Base-by-base conservation (phyloP, 2,888 invertebrate genomes). In the Formica aserva region DNA sequence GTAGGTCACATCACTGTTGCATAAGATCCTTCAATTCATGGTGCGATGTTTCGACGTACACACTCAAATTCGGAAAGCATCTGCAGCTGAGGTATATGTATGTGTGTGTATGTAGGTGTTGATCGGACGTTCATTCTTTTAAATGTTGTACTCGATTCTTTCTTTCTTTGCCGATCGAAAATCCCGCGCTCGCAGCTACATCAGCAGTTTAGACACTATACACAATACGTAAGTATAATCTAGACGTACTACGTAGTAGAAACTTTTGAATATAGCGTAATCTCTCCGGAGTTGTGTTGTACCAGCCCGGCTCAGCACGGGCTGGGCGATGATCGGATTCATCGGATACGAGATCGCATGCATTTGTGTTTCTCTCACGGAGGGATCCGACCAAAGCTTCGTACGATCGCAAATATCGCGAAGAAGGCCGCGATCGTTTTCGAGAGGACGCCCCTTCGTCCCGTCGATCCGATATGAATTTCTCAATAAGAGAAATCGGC, bases 191-290 rank as follows among this genome's bases (percentile, higher is more conserved):
- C 90, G 89, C 87, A 90, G 86, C 91, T 91, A 91, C 87, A 87
- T 90, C 89, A 91, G 89, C 91, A 83, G 67, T 77, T 91, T 91
- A 90, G 89, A 92, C 87, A 91, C 91, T 91, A 92, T 89, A 91
- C 91, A 91, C 91, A 90, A 91, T 92, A 91, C 87, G 88, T 88
- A 89, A 83, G 89, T 91, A 90, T 90, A 77, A 91, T 91, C 92
- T 92, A 92, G 91, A 91, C 91, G 91, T 91, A 90, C 91, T 92
- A 93, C 89, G 86, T 89, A 93, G 92, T 93, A 92, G 92, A 93
- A 93, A 93, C 88, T 91, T 92, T 86, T 85, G 87, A 89, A 91
- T 85, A 87, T 90, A 87, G 67, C 86, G 85, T 90, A 90, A 90
- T 87, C 82, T 88, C 80, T 88, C 76, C 88, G 86, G 80, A 90